These are phyloP conservation scores for Eueides isabella DNA, from an alignment of 1,140 invertebrate species.

Conservation along the genomic window DNA sequence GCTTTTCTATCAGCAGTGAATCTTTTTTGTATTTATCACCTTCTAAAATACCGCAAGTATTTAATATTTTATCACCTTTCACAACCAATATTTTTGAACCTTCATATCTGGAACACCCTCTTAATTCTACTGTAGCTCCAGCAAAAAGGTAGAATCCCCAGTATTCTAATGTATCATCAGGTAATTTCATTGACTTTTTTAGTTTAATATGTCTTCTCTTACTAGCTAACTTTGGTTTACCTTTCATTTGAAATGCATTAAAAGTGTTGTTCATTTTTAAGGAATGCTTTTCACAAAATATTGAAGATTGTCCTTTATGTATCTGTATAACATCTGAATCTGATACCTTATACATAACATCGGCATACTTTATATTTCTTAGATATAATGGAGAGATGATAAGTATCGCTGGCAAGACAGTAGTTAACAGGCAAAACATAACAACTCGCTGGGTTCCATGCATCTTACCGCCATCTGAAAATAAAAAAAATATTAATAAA, in stretches of 20 bases:
- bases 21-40: constrained; percentile 85
- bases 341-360: constrained; percentile 88
- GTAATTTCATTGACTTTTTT: constrained; percentile 90
- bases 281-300: constrained; percentile 90
- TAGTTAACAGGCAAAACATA: constrained; percentile 88
- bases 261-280: constrained; percentile 90
- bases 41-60: constrained; percentile 89
- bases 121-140: constrained; percentile 88
- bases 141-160: constrained; percentile 93
- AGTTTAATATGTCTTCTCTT: constrained; percentile 89
- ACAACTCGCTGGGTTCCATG: constrained; percentile 88
- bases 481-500: constrained; percentile 41
- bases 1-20: constrained; percentile 80
- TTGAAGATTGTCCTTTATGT: constrained; percentile 88
- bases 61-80: constrained; percentile 88
- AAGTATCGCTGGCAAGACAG: constrained; percentile 87
- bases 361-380: constrained; percentile 87
- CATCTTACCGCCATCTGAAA: constrained; percentile 87
- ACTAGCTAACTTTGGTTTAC: constrained; percentile 86
- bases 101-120: constrained; percentile 90
- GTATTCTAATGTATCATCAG: constrained; percentile 93
- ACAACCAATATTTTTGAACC: constrained; percentile 91
- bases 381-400: constrained; percentile 89
- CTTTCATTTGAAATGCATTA: constrained; percentile 90
- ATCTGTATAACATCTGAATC: constrained; percentile 92